phyloP scores from a whole-genome alignment of 2,113 vertebrate genomes.

The Budorcas taxicolor region DNA sequence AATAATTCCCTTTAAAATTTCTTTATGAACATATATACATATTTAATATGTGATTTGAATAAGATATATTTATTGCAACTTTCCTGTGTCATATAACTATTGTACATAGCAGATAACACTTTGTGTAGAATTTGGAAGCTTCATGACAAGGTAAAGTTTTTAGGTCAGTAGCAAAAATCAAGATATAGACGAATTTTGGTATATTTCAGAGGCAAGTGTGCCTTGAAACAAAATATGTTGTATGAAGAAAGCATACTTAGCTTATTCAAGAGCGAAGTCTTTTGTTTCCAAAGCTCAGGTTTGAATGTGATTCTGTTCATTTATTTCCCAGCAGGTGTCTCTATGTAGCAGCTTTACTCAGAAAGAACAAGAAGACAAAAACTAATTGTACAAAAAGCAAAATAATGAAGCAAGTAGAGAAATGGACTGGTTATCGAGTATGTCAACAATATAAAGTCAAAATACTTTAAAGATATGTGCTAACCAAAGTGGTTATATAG shows the following conservation, averaged over 20 bases:
- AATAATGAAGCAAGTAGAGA: constrained; percentile 24
- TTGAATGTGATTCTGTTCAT: constrained; percentile 79
- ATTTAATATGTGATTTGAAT: not conserved
- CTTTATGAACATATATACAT: not conserved
- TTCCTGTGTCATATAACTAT: not conserved
- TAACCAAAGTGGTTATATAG: not conserved
- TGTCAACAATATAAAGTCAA: not conserved
- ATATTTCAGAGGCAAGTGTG: not conserved
- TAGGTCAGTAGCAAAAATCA: not conserved
- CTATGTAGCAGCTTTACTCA: constrained; percentile 81
- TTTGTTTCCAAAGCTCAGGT: constrained; percentile 50
- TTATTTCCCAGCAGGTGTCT: constrained; percentile 85
- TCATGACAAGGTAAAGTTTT: not conserved
- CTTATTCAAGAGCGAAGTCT: not conserved
- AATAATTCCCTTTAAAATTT: not conserved
- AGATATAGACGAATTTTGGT: not conserved
- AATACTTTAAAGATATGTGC: not conserved
- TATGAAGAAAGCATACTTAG: not conserved
- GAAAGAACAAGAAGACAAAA: constrained; percentile 59
- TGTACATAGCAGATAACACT: not conserved
- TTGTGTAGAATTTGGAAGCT: not conserved
- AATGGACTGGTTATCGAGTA: not conserved
- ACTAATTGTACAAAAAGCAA: constrained; percentile 66
- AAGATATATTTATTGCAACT: not conserved
- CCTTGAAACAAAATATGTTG: not conserved